Conservation (phyloP, 2,888 invertebrate species). For the Disparrhopalites patrizii region DNA sequence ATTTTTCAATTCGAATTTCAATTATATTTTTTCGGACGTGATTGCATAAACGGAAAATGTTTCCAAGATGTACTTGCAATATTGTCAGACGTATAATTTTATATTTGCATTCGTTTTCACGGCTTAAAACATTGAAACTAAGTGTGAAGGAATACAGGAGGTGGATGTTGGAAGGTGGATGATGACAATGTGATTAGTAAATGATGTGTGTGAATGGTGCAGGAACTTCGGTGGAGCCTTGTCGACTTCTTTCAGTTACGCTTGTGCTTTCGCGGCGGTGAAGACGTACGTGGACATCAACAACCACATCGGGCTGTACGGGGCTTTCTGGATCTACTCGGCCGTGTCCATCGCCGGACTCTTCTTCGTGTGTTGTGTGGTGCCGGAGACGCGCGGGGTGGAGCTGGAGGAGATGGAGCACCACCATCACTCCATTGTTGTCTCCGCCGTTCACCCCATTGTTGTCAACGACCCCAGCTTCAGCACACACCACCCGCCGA, state of each 20-base stretch:
- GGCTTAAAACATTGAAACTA: too few relatives aligned
- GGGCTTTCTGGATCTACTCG: slow-evolving; percentile 85
- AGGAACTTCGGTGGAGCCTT: slow-evolving; percentile 82
- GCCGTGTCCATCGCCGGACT: slow-evolving; percentile 74
- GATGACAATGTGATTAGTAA: not conserved
- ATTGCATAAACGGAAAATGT: too few relatives aligned
- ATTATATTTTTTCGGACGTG: too few relatives aligned
- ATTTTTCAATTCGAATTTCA: too few relatives aligned
- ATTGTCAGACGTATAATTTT: too few relatives aligned
- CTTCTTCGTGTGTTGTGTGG: slow-evolving; percentile 77
- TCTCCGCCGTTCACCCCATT: not conserved
- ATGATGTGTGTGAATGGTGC: slow-evolving; percentile 56
- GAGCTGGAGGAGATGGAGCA: slow-evolving; percentile 82
- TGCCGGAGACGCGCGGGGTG: slow-evolving; percentile 87
- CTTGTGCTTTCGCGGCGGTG: slow-evolving; percentile 79
- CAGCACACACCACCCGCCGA: slow-evolving; percentile 21
- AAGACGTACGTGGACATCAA: slow-evolving; percentile 82
- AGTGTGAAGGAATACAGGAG: not conserved
- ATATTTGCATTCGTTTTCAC: too few relatives aligned
- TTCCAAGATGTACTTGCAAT: too few relatives aligned
- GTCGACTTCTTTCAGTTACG: slow-evolving; percentile 79
- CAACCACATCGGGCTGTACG: slow-evolving; percentile 68
- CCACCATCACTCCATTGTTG: slow-evolving; percentile 49
- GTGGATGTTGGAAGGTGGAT: not conserved
- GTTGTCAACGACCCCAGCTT: not conserved